phyloP scores from a whole-genome alignment of 1,140 invertebrate species.

The Potamilus streckersoni region DNA sequence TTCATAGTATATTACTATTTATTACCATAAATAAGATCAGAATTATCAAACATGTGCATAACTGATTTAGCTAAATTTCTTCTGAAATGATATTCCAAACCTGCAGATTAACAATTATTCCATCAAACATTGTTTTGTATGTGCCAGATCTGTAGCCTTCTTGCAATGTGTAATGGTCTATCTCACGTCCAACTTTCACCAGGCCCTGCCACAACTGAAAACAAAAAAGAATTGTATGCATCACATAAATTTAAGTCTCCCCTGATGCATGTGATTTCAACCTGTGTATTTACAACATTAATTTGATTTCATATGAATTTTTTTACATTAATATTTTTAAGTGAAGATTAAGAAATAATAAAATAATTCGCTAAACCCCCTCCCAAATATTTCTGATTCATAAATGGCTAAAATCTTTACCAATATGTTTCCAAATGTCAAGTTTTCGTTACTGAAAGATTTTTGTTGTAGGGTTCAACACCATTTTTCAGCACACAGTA shows the following conservation, averaged over 20 bases:
- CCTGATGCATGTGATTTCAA: neutral
- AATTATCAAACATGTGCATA: no score
- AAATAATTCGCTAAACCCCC: neutral
- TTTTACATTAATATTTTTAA: neutral
- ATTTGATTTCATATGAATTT: neutral
- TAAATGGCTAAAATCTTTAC: no score
- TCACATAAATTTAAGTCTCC: neutral
- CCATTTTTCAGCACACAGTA: no score
- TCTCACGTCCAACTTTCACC: constrained; percentile 24
- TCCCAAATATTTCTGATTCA: neutral
- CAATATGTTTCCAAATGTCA: no score
- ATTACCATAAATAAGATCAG: no score
- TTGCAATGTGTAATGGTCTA: constrained; percentile 17
- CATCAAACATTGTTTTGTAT: constrained; percentile 15
- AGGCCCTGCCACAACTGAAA: constrained; percentile 27
- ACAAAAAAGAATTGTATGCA: neutral
- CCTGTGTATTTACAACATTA: neutral
- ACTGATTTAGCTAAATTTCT: no score
- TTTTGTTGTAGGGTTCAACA: no score
- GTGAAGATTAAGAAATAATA: neutral
- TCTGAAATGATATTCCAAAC: neutral
- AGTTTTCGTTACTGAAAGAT: no score
- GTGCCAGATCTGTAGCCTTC: constrained; percentile 9
- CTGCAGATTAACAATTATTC: constrained; percentile 12
- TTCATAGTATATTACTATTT: no score